phyloP scores from a whole-genome alignment of 2,888 invertebrate species.

The Macroteleia sp. region DNA sequence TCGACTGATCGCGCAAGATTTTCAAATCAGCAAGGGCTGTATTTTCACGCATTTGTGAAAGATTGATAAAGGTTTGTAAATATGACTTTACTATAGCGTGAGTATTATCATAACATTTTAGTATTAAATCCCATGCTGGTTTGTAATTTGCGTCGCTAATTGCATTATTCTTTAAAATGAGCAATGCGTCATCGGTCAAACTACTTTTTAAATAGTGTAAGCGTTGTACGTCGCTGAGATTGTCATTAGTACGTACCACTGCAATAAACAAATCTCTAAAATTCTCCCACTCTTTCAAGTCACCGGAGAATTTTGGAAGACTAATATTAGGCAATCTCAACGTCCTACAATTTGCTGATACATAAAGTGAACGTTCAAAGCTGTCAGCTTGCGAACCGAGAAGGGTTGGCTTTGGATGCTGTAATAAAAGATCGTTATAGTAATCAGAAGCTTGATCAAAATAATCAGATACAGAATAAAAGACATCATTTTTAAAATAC shows the following conservation, averaged over 20 bases:
- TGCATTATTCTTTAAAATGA: neutral
- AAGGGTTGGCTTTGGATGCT: too few species aligned
- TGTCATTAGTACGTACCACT: neutral
- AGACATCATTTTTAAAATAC: too few species aligned
- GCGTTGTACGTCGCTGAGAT: neutral
- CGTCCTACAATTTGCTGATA: too few species aligned
- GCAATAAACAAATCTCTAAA: neutral
- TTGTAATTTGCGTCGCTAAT: neutral
- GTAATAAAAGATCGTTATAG: too few species aligned
- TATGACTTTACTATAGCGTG: neutral
- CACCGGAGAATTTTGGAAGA: too few species aligned
- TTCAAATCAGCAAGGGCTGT: neutral
- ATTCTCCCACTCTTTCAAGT: too few species aligned
- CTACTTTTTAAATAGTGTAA: neutral
- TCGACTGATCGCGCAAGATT: neutral
- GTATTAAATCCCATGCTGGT: neutral
- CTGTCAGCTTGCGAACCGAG: too few species aligned
- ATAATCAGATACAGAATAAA: too few species aligned
- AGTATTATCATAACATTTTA: neutral
- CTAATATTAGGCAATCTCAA: too few species aligned
- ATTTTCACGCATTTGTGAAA: too few species aligned
- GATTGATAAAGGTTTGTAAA: neutral
- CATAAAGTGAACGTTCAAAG: too few species aligned
- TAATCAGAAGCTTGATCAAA: too few species aligned
- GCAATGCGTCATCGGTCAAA: neutral